Evolutionary conservation across 37 sponge, comb jelly and placozoan species (phyloP), one percentile per base, ranked within the genome.

Genomic region (Hormiphora californensis): DNA sequence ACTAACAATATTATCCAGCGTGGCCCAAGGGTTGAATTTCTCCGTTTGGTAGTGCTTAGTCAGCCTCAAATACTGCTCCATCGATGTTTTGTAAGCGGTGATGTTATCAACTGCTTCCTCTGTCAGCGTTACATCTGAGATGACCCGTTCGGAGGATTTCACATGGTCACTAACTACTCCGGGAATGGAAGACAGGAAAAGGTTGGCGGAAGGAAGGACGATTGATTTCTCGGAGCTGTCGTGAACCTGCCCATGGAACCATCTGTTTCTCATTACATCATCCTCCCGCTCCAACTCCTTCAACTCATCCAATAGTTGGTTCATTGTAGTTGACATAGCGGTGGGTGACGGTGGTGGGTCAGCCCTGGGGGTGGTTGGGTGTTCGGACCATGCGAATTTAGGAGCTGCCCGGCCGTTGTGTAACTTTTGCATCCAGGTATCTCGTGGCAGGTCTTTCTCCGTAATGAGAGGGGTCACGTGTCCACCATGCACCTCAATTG

Each of bases 341-440:
- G 19, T 73, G 5, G 4, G 40, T 28, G 19, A 19, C 5, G 27
- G 27, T 23, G 5, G n/a, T 40, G 23, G 4, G 40, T 27, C 43
- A 36, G 68, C 38, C 31, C 9, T 7, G 2, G 68, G 38, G 4
- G 32, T 19, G 21, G 7, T 28, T 43, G 43, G 9, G 5, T 4
- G 2, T n/a, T 41, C 43, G 35, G 25, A 1, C 17, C 39, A 8
- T 27, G 68, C 3, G 37, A 33, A 32, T 5, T 4, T 21, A 65
- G 68, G 32, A 5, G 5, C 5, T 5, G 21, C 35, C 38, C 23
- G 40, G 1, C 81, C 81, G n/a, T n/a, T n/a, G n/a, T n/a, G n/a
- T 21, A 73, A 30, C n/a, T 73, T 46, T 43, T 73, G 46, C 40
- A 73, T 73, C 81, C 81, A 73, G 15, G 81, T 46, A n/a, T 73